These are phyloP conservation scores for Calephelis virginiensis DNA, from an alignment of 1,140 invertebrate species.

Conservation along the genomic window DNA sequence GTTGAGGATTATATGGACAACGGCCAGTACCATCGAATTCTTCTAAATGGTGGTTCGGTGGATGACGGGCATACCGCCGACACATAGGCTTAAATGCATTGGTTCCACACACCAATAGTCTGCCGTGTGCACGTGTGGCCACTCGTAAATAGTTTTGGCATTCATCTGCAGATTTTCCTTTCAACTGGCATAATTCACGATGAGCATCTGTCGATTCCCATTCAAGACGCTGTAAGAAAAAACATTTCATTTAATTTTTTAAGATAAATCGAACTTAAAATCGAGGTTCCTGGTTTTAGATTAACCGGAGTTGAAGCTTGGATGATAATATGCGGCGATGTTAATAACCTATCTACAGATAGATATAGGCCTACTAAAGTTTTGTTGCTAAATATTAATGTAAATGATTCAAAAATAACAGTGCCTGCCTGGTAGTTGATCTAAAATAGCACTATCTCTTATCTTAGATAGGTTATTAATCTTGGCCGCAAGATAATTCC, in stretches of 20 bases:
- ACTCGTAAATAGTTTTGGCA: conserved; percentile 98
- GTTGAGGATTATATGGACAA: conserved; percentile 95
- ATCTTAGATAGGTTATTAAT: no score
- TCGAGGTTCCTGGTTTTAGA: no score
- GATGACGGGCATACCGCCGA: conserved; percentile 83
- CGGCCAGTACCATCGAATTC: conserved; percentile 91
- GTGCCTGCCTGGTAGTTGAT: no score
- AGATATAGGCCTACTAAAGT: no score
- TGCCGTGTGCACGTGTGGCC: conserved; percentile 83
- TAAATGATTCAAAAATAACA: no score
- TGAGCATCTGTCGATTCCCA: conserved; percentile 92
- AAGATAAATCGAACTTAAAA: not conserved
- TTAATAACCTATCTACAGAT: no score
- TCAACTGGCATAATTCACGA: conserved; percentile 90
- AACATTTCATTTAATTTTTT: conserved; percentile 21
- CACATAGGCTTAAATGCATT: conserved; percentile 97
- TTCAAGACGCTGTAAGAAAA: conserved; percentile 84
- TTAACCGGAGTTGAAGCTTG: no score
- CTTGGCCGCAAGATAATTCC: no score
- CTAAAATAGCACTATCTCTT: no score
- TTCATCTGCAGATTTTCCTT: conserved; percentile 92
- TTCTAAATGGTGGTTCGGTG: conserved; percentile 72
- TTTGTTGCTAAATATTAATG: no score
- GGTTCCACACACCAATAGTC: conserved; percentile 95
- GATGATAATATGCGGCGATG: not conserved